These are phyloP conservation scores for Euborellia annulipes DNA, from an alignment of 1,140 invertebrate species.

Conservation along the genomic window DNA sequence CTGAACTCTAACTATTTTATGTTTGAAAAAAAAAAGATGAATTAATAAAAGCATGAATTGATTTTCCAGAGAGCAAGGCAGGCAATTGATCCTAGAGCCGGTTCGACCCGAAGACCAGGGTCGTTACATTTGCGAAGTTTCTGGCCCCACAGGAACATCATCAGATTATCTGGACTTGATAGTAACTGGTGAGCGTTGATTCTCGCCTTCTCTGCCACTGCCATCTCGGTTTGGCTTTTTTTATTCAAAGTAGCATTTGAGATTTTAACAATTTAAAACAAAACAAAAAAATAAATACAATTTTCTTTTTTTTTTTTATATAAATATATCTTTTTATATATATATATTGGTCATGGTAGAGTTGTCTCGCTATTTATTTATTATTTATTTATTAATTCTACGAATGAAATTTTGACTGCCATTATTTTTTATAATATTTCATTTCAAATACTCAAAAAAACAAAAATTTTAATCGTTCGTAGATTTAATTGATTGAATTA, in stretches of 20 bases:
- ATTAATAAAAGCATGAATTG: no score
- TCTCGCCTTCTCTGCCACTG: slow-evolving; percentile 36
- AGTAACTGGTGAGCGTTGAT: slow-evolving; percentile 47
- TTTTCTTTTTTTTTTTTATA: no score
- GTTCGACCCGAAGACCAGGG: slow-evolving; percentile 41
- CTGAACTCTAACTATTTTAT: no score
- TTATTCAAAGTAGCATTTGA: no score
- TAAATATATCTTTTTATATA: neutral
- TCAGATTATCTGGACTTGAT: slow-evolving; percentile 47
- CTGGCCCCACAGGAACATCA: slow-evolving; percentile 28
- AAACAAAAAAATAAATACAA: no score
- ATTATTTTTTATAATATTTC: no score
- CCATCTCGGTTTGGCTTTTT: slow-evolving; percentile 18
- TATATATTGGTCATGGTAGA: slow-evolving; percentile 4
- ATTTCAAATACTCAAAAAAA: no score
- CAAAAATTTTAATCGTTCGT: no score
- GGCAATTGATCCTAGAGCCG: slow-evolving; percentile 19
- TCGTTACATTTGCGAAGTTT: slow-evolving; percentile 48
- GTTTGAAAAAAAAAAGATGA: no score
- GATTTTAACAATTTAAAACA: no score
- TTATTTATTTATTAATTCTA: slow-evolving; percentile 1
- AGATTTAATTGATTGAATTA: no score
- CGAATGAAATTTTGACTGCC: neutral
- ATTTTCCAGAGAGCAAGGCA: slow-evolving; percentile 20
- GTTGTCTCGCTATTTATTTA: slow-evolving; percentile 4